Percentiles rank a stretch among this genome's conserved stretches.
phyloP scores from a whole-genome alignment of 1,140 invertebrate genomes.

The Pemphigus obesinymphae region DNA sequence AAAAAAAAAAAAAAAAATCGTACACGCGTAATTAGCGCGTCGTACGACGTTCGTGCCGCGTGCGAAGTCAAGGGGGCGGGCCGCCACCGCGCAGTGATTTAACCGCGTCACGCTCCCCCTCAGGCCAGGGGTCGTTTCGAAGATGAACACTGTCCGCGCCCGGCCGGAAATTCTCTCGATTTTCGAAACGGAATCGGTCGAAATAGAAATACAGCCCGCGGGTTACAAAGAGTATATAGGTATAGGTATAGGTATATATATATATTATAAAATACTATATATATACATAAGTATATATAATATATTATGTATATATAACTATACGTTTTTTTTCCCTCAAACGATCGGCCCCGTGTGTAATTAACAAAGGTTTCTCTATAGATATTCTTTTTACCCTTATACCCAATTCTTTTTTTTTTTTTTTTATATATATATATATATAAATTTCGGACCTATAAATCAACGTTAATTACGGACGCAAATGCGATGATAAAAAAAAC shows the following conservation, averaged over 20 bases:
- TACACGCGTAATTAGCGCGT: background rate
- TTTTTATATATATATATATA: too few relatives aligned
- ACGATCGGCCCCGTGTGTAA: background rate
- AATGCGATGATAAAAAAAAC: constrained; percentile 4
- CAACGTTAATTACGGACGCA: constrained; percentile 32
- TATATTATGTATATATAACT: too few relatives aligned
- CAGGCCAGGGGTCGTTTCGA: background rate
- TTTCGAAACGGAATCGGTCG: background rate
- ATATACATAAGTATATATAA: too few relatives aligned
- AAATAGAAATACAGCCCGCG: background rate
- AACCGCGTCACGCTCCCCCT: background rate
- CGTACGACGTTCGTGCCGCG: too few relatives aligned
- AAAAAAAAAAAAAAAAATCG: background rate
- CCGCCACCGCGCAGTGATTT: background rate
- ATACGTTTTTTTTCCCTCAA: background rate
- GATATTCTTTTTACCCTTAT: background rate
- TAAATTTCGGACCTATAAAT: constrained; percentile 8
- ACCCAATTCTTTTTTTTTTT: background rate
- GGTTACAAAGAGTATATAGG: background rate
- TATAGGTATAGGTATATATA: too few relatives aligned
- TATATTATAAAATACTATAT: too few relatives aligned
- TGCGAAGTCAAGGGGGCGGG: background rate
- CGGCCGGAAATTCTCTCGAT: background rate
- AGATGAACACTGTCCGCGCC: background rate
- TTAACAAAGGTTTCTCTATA: constrained; percentile 33